phyloP scores from a whole-genome alignment of 2,113 vertebrate genomes.

The Scomber colias region DNA sequence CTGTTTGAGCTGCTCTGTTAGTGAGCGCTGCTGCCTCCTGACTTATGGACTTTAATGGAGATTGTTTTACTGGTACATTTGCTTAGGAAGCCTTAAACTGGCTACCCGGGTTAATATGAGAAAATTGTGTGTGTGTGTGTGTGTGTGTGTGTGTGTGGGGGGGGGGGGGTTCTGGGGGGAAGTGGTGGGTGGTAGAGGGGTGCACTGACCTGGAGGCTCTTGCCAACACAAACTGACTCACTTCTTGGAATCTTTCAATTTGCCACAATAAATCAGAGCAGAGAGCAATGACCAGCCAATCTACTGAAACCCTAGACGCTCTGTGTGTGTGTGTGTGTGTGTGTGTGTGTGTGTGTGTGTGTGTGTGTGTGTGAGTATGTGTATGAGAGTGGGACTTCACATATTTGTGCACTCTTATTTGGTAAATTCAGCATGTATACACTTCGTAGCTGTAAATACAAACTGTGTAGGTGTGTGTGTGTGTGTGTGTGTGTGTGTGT shows the following conservation, averaged over 20 bases:
- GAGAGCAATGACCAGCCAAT: conserved; percentile 35
- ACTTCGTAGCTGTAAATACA: background rate
- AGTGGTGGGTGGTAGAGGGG: background rate
- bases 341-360: background rate
- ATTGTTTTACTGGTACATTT: conserved; percentile 47
- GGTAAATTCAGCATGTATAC: conserved; percentile 1
- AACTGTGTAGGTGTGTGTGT: background rate
- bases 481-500: background rate
- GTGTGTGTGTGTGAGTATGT: background rate
- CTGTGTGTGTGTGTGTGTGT: conserved; percentile 16
- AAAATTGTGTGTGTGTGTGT: conserved; percentile 5
- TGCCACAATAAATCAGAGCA: conserved; percentile 68
- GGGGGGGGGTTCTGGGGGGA: background rate
- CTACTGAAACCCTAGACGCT: conserved; percentile 55
- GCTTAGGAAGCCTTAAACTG: conserved; percentile 12
- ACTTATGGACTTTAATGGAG: conserved; percentile 47
- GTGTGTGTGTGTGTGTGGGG: background rate
- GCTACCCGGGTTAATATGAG: conserved; percentile 32
- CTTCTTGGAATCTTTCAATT: conserved; percentile 72
- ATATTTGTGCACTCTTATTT: conserved; percentile 12
- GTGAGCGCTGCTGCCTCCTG: background rate
- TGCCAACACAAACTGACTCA: conserved; percentile 73
- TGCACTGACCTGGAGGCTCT: conserved; percentile 35
- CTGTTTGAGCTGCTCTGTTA: background rate
- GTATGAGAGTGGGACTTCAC: no score